phyloP scores from a whole-genome alignment of 2,888 invertebrate species.

The Cheilosia variabilis region DNA sequence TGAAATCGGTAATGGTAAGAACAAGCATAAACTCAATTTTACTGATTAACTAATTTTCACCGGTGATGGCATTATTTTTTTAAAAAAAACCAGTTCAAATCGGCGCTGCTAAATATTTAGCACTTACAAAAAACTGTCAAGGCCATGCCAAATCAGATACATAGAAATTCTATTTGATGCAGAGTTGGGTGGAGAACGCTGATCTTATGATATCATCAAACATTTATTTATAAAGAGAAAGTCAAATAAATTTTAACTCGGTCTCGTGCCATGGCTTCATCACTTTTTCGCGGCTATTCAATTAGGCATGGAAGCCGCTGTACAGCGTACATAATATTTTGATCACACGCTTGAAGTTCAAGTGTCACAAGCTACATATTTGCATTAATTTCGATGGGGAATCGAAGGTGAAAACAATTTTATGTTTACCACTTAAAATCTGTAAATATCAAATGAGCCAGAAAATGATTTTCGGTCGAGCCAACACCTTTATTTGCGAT shows the following conservation, averaged over 20 bases:
- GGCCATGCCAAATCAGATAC: constrained; percentile 36
- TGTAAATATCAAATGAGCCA: constrained; percentile 31
- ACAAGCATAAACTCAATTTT: neutral
- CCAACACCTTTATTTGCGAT: constrained; percentile 42
- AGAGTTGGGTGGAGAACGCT: constrained; percentile 26
- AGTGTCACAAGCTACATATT: constrained; percentile 39
- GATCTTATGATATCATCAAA: constrained; percentile 55
- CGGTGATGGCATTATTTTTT: neutral
- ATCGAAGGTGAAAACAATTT: constrained; percentile 30
- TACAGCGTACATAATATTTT: neutral
- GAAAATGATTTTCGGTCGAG: constrained; percentile 21
- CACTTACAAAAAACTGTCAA: constrained; percentile 1
- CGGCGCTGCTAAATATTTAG: neutral
- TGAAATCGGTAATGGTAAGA: constrained; percentile 82
- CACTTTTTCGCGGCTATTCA: constrained; percentile 11
- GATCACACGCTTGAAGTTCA: constrained; percentile 43
- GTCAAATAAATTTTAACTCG: neutral
- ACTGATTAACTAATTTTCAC: no score
- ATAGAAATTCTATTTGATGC: constrained; percentile 10
- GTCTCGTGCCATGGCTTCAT: constrained; percentile 4
- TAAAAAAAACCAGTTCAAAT: neutral
- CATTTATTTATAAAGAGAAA: constrained; percentile 46
- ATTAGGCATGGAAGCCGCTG: constrained; percentile 5
- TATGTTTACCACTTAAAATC: constrained; percentile 14
- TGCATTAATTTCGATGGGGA: constrained; percentile 31